phyloP scores from a whole-genome alignment of 2,888 invertebrate species.

The Oligia strigilis region DNA sequence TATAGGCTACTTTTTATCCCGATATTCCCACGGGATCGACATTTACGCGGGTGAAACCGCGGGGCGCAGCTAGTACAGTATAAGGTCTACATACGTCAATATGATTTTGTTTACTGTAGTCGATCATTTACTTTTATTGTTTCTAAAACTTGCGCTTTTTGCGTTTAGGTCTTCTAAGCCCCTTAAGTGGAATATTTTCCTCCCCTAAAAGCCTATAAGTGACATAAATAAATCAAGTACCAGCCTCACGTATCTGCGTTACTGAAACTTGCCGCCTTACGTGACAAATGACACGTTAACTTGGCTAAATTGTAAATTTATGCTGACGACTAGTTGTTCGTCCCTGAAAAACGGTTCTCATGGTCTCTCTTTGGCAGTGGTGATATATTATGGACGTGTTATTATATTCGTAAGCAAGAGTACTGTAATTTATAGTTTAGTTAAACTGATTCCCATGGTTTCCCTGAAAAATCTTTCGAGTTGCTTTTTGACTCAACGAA shows the following conservation, averaged over 20 bases:
- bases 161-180: too few species aligned
- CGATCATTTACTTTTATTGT: too few species aligned
- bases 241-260: constrained; percentile 13
- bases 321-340: constrained; percentile 63
- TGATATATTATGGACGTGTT: not conserved
- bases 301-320: constrained; percentile 62
- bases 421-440: not conserved
- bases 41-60: too few species aligned
- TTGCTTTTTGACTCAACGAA: not conserved
- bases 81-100: too few species aligned
- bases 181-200: constrained; percentile 21
- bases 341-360: constrained; percentile 21
- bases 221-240: constrained; percentile 45
- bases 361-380: not conserved
- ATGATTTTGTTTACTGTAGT: too few species aligned
- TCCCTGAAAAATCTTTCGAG: not conserved
- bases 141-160: too few species aligned
- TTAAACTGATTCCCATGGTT: not conserved
- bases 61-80: too few species aligned
- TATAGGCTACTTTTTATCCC: too few species aligned
- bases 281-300: constrained; percentile 56
- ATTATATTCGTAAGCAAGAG: not conserved
- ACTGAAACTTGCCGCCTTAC: constrained; percentile 31
- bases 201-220: constrained; percentile 25
- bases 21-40: too few species aligned